Percentiles rank a stretch among this genome's conserved stretches.
Evolutionary conservation across 2,797 vertebrate species (phyloP).

Genomic region (Micropoecilia bifurca): DNA sequence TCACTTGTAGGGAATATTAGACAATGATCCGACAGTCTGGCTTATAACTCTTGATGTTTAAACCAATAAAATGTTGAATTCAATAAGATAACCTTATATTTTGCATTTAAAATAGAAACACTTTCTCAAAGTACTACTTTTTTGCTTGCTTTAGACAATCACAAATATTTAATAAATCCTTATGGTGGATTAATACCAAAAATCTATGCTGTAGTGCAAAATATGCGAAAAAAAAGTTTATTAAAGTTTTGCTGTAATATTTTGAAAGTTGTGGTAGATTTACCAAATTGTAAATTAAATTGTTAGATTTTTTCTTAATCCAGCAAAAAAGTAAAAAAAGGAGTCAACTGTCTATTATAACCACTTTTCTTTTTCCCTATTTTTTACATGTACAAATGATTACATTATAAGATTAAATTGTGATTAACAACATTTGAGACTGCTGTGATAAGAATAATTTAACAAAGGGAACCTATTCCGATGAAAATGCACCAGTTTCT

Average conservation of each 20-base stretch:
- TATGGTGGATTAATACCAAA: not conserved
- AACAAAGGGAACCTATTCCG: not conserved
- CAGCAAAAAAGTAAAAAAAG: not conserved
- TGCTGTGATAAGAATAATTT: not conserved
- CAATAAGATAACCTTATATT: not conserved
- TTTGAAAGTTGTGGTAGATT: not conserved
- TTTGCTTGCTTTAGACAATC: not conserved
- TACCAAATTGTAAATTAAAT: not conserved
- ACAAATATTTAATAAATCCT: not conserved
- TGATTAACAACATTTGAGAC: not conserved
- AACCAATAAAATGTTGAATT: not conserved
- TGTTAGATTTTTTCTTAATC: not conserved
- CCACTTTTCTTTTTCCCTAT: not conserved
- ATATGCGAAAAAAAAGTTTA: not conserved
- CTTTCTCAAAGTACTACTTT: not conserved
- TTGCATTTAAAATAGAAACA: not conserved
- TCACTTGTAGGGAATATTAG: not conserved
- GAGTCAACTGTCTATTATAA: not conserved
- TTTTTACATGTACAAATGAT: not conserved
- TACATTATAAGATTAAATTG: too few relatives aligned
- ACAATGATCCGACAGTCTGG: not conserved
- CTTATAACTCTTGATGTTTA: not conserved
- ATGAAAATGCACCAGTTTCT: not conserved
- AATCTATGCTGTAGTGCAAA: not conserved
- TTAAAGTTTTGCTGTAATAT: not conserved